Conservation (phyloP, 2,113 vertebrate species). For the Isichthys henryi region DNA sequence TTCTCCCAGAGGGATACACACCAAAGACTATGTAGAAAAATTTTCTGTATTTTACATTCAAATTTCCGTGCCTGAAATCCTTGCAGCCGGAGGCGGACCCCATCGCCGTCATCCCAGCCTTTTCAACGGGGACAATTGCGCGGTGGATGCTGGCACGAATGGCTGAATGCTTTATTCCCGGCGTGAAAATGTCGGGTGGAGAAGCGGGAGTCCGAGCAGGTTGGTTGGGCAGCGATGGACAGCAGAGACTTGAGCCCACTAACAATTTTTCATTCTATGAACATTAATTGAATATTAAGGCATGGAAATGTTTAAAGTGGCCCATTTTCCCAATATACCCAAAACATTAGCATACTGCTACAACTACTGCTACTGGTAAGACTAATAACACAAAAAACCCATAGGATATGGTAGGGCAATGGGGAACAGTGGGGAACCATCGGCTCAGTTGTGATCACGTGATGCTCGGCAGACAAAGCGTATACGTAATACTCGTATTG, state of each 20-base stretch:
- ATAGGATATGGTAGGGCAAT: background rate
- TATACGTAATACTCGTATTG: too few species aligned
- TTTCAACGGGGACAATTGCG: background rate
- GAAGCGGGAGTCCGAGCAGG: background rate
- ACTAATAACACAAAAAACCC: background rate
- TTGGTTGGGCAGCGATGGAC: background rate
- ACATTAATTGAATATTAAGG: background rate
- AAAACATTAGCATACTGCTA: background rate
- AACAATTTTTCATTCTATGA: background rate
- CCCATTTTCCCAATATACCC: background rate
- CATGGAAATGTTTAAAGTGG: background rate
- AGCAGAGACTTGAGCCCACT: background rate
- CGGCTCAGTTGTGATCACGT: too few species aligned
- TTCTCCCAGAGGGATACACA: background rate
- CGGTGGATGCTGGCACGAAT: background rate
- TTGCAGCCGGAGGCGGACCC: constrained; percentile 44
- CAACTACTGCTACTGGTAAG: background rate
- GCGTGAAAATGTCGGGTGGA: background rate
- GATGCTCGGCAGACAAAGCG: too few species aligned
- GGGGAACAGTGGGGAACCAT: background rate
- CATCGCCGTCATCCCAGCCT: background rate
- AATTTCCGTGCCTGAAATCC: constrained; percentile 30
- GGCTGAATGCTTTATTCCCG: background rate
- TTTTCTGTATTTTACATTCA: background rate
- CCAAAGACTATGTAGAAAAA: background rate